These are phyloP conservation scores for Heterocephalus glaber DNA, from an alignment of 2,113 vertebrate genomes.

Conservation along the genomic window DNA sequence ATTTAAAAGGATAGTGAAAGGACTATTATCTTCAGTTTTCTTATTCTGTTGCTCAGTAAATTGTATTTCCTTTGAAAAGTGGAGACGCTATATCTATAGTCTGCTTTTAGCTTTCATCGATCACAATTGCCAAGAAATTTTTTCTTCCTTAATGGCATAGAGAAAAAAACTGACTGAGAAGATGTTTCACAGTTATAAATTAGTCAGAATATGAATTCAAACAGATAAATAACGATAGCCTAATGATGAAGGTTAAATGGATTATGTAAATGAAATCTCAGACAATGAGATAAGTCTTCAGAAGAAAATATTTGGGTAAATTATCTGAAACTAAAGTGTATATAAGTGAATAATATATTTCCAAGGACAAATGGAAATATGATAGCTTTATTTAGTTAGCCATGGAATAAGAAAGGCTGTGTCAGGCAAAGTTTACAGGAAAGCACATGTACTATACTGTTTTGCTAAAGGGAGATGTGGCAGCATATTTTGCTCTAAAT, in stretches of 20 bases:
- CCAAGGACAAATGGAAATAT: neutral
- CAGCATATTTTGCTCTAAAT: slow-evolving; percentile 6
- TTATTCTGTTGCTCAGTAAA: neutral
- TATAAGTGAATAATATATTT: neutral
- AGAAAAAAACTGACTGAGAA: neutral
- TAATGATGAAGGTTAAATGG: neutral
- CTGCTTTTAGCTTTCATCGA: slow-evolving; percentile 30
- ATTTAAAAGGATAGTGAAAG: neutral
- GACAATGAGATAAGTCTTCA: neutral
- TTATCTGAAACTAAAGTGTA: slow-evolving; percentile 36
- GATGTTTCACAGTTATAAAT: slow-evolving; percentile 9
- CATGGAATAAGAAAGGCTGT: neutral
- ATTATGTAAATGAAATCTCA: neutral
- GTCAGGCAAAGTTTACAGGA: neutral
- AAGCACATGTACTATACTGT: neutral
- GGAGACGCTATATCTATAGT: neutral
- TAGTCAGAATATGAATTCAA: slow-evolving; percentile 27
- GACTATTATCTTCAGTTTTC: neutral
- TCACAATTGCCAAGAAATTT: neutral
- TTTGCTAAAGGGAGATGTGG: neutral
- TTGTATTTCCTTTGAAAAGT: neutral
- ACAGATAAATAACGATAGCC: neutral
- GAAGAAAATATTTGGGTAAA: neutral
- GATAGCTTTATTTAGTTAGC: neutral
- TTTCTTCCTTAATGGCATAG: slow-evolving; percentile 12